Evolutionary conservation across 2,113 vertebrate species (phyloP), one percentile per base, ranked within the genome.

Genomic region (Ictalurus punctatus): DNA sequence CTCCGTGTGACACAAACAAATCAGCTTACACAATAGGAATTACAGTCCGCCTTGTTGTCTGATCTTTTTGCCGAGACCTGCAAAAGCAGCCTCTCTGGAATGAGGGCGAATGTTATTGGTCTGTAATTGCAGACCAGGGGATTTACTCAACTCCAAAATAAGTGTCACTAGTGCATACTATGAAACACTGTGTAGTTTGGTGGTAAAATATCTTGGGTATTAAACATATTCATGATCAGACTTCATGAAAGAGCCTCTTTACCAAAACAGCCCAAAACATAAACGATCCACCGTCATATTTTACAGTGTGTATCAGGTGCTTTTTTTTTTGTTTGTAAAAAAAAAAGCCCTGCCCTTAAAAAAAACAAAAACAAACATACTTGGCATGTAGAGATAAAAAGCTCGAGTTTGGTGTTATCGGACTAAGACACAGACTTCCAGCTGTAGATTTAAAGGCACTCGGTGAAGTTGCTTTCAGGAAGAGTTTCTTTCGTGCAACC

Each of bases 21-120:
- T 86, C 79, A 86, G 44, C 48, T 83, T 86, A 86, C 69, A 83
- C 73, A 86, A 89, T n/a, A 19, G 25, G 9, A 74, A 27, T 54
- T 54, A 30, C 30, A 14, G 27, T 34, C 44, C 78, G 84, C 21
- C 23, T 82, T 25, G 19, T 67, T 83, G 59, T 85, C 13, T 87
- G 27, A 1, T 58, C 79, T 59, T 59, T 61, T 61, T 61, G 21
- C 19, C n/a, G 34, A 30, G 52, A 65, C 19, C 71, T 8, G 54
- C 73, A 48, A 7, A 63, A 19, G 14, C 73, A 76, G n/a, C 67
- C 21, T 69, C 63, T n/a, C 23, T 63, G 21, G 61, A 63, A n/a
- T 16, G 13, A 54, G 10, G 52, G 52, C 0, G 52, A 54, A 54
- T 1, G 13, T 3, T 12, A 67, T n/a, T n/a, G 27, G 27, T 67